Evolutionary conservation across 2,797 vertebrate genomes (phyloP).

Genomic region (Tragelaphus oryx): DNA sequence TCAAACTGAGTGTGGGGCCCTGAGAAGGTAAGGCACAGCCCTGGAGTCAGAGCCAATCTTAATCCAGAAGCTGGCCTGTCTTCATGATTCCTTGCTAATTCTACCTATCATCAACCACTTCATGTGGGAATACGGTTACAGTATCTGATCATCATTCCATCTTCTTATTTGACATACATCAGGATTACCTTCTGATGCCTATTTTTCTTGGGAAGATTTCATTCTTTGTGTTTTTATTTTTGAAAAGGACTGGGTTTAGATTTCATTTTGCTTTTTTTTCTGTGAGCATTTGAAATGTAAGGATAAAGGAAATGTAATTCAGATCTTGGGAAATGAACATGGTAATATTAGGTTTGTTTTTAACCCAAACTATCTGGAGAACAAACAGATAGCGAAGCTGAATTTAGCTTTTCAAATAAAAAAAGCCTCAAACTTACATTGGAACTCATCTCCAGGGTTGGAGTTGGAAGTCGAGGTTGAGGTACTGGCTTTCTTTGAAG

Average conservation of each 20-base stretch:
- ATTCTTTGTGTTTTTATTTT: conserved; percentile 18
- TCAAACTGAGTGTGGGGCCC: background rate
- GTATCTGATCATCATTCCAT: background rate
- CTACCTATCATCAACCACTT: background rate
- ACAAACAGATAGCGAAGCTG: background rate
- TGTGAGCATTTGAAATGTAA: background rate
- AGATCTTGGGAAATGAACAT: background rate
- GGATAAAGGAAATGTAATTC: background rate
- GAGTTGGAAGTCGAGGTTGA: conserved; percentile 83
- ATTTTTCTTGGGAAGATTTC: background rate
- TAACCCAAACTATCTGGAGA: background rate
- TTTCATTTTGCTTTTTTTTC: background rate
- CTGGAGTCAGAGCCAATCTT: background rate
- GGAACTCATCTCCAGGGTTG: conserved; percentile 83
- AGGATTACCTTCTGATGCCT: background rate
- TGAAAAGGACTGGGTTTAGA: background rate
- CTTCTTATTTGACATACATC: background rate
- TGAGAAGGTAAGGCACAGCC: background rate
- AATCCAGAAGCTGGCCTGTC: background rate
- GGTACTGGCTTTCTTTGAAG: conserved; percentile 82
- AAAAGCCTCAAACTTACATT: conserved; percentile 79
- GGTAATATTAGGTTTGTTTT: background rate
- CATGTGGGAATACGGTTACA: background rate
- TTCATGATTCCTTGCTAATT: background rate
- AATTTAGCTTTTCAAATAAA: background rate